Evolutionary conservation across 2,888 invertebrate species (phyloP), one percentile per base, ranked within the genome.

Genomic region (Strigamia maritima): DNA sequence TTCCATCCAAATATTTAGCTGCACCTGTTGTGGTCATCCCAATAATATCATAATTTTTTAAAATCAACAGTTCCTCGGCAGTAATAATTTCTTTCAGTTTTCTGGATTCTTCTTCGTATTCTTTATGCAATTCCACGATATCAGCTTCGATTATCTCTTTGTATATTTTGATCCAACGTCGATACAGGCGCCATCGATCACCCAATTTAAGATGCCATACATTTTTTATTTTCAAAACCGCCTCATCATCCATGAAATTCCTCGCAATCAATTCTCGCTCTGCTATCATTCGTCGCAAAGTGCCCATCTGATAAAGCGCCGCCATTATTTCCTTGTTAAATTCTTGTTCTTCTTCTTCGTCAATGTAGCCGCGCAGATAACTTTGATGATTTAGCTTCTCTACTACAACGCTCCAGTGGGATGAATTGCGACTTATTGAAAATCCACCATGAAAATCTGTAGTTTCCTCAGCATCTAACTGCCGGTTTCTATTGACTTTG

Each of bases 21-120:
- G 84, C 83, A 31, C 84, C 84, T 0, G 84, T 83, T 1, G 84
- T 84, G 24, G 85, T 85, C 79, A 83, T 83, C 16, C 84, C 84
- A 38, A 84, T 54, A 24, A 82, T 80, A 38, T 79, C 40, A 4
- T 80, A 80, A 1, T 79, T n/a, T 14, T 40, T 19, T 74, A 83
- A 54, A 19, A 83, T 49, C 12, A 75, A 65, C 19, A 78, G 22
- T 38, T 80, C 77, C 28, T 81, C 44, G 8, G 26, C 70, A 26
- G 44, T 60, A 19, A 24, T n/a, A 1, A 79, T 76, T 65, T 80
- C 80, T n/a, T 60, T 35, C 35, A 79, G 22, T n/a, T 19, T 24
- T 28, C 70, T 12, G 19, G 28, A 31, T 24, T 8, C 74, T 38
- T n/a, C 22, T 22, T 60, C 38, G 49, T 76, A 80, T 26, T 79